Percentiles rank a stretch among this genome's conserved stretches.
These are phyloP conservation scores for Phrixothrix hirtus DNA, from an alignment of 2,888 invertebrate genomes.

Conservation along the genomic window DNA sequence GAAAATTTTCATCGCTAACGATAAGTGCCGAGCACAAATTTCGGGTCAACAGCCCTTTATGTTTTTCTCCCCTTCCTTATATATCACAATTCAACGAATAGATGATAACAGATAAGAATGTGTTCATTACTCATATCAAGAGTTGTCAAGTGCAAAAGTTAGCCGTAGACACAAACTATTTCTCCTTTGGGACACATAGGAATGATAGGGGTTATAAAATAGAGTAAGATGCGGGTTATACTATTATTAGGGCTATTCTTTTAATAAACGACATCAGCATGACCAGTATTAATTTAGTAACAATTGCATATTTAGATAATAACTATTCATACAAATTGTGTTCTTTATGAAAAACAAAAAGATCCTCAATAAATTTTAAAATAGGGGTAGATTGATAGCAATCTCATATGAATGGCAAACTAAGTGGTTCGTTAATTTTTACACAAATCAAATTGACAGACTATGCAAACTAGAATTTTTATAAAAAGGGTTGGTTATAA, in stretches of 20 bases:
- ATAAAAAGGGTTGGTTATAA: slow-evolving; percentile 34
- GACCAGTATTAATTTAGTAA: slow-evolving; percentile 7
- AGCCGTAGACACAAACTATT: slow-evolving; percentile 38
- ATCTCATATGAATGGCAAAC: slow-evolving; percentile 9
- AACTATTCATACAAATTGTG: no score
- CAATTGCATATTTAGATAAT: neutral
- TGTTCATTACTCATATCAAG: slow-evolving; percentile 43
- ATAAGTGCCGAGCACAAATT: slow-evolving; percentile 19
- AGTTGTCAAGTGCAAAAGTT: slow-evolving; percentile 44
- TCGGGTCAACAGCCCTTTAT: slow-evolving; percentile 17
- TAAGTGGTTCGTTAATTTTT: slow-evolving; percentile 30
- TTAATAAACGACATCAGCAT: slow-evolving; percentile 22
- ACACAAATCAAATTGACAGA: slow-evolving; percentile 25
- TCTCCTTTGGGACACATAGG: slow-evolving; percentile 38
- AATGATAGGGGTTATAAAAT: slow-evolving; percentile 42
- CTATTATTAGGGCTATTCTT: slow-evolving; percentile 25
- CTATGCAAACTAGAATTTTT: slow-evolving; percentile 31
- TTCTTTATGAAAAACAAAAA: no score
- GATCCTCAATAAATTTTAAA: no score
- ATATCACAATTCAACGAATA: slow-evolving; percentile 24
- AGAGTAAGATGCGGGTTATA: slow-evolving; percentile 39
- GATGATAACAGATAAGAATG: slow-evolving; percentile 40
- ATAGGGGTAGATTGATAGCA: slow-evolving; percentile 9
- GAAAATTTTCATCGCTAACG: no score
- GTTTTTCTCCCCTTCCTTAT: slow-evolving; percentile 16